Conservation (phyloP, 2,888 invertebrate species). For the Stegophylla sp. region DNA sequence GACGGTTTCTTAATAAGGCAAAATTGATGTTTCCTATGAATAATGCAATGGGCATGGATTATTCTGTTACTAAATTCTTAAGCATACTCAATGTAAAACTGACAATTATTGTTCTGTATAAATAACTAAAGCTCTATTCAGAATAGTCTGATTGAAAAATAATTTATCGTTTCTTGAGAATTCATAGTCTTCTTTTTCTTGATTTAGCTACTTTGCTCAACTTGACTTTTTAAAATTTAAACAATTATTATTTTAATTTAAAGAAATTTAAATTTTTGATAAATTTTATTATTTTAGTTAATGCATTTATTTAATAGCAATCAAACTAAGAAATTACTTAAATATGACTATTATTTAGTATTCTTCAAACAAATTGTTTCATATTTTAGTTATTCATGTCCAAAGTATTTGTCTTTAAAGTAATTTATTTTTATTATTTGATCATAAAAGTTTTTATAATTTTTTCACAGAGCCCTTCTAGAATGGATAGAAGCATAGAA, state of each 20-base stretch:
- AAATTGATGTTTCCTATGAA: no score
- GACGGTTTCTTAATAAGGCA: no score
- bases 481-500: conserved; percentile 90
- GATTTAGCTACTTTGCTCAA: no score
- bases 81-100: no score
- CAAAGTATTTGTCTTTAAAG: not conserved
- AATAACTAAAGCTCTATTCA: no score
- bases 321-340: not conserved
- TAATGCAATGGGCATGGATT: no score
- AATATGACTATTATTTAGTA: conserved; percentile 1
- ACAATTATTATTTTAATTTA: not conserved
- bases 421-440: conserved; percentile 12
- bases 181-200: no score
- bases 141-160: no score
- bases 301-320: not conserved
- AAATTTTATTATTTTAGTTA: not conserved
- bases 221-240: not conserved
- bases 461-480: conserved; percentile 79
- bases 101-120: no score
- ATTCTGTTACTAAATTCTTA: no score
- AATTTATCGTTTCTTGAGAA: no score
- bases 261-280: not conserved
- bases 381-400: not conserved
- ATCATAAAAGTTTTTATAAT: conserved; percentile 33
- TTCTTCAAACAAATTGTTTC: not conserved